A percentile compares a stretch with the other conserved stretches of the same genome.
These are phyloP conservation scores for Chanos chanos DNA, from an alignment of 2,797 vertebrate species.

Conservation along the genomic window DNA sequence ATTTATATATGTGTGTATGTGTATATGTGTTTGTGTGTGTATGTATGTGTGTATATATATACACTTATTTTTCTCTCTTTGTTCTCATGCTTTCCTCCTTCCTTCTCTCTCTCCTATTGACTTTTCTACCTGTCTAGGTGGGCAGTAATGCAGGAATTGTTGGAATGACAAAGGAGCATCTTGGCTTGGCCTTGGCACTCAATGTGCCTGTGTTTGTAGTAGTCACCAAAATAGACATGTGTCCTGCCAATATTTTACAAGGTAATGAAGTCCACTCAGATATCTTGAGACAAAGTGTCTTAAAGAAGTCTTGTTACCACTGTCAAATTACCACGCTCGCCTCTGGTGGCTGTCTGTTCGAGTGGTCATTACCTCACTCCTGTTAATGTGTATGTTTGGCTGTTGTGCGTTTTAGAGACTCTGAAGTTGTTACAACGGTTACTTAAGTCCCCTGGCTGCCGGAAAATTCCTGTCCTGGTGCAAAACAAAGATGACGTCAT, in stretches of 20 bases:
- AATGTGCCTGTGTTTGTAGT: conserved; percentile 86
- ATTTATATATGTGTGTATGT: too few species aligned
- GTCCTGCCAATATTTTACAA: conserved; percentile 84
- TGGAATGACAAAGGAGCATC: conserved; percentile 86
- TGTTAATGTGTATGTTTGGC: conserved; percentile 3
- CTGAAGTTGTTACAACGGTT: conserved; percentile 82
- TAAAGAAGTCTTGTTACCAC: neutral
- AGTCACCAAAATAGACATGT: conserved; percentile 89
- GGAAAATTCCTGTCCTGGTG: conserved; percentile 85
- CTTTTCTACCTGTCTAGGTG: conserved; percentile 62
- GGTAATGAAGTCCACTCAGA: conserved; percentile 60
- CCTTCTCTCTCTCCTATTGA: neutral
- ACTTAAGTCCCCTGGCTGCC: conserved; percentile 84
- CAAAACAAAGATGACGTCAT: conserved; percentile 87
- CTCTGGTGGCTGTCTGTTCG: too few species aligned
- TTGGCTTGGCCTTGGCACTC: conserved; percentile 81
- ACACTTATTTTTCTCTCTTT: too few species aligned
- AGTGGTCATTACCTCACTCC: too few species aligned
- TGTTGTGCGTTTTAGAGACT: conserved; percentile 67
- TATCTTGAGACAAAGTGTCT: conserved; percentile 3
- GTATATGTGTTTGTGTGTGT: too few species aligned
- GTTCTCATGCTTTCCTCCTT: too few species aligned
- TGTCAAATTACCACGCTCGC: too few species aligned
- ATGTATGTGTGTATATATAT: too few species aligned
- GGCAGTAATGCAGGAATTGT: conserved; percentile 86